Percentiles rank a stretch among this genome's conserved stretches.
phyloP scores from a whole-genome alignment of 2,113 vertebrate genomes.

The Pygoscelis antarcticus region DNA sequence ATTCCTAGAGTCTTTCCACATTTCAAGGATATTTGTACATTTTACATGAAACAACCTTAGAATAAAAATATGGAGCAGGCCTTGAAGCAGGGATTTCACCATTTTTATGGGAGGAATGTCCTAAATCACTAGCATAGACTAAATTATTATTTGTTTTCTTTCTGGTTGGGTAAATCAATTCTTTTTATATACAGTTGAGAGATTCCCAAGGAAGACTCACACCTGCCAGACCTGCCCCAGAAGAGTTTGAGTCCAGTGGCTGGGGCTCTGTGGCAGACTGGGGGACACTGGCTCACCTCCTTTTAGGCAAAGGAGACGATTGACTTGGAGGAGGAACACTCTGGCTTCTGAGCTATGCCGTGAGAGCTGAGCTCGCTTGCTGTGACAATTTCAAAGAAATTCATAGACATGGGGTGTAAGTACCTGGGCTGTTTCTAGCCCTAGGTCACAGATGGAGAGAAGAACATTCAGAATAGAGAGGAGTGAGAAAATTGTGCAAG shows the following conservation, averaged over 20 bases:
- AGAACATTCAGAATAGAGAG: neutral
- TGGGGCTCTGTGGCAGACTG: neutral
- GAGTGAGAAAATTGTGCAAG: neutral
- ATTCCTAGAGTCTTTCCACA: neutral
- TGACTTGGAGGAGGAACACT: neutral
- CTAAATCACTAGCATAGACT: neutral
- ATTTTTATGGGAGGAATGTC: neutral
- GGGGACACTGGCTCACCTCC: neutral
- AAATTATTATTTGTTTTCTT: neutral
- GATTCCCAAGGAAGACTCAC: neutral
- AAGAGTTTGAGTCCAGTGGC: neutral
- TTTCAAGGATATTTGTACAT: neutral
- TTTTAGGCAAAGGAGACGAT: neutral
- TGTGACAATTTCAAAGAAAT: neutral
- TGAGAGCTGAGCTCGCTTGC: neutral
- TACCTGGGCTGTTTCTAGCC: neutral
- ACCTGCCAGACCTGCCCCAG: neutral
- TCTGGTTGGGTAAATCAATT: neutral
- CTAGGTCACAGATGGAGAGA: neutral
- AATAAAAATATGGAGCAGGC: neutral
- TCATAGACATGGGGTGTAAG: neutral
- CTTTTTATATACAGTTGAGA: neutral
- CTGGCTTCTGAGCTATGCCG: neutral
- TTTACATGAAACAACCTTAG: neutral
- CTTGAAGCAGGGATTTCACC: neutral